Base-by-base conservation (phyloP, 35 echinoderm and acorn worm genomes). In the Apostichopus californicus region DNA sequence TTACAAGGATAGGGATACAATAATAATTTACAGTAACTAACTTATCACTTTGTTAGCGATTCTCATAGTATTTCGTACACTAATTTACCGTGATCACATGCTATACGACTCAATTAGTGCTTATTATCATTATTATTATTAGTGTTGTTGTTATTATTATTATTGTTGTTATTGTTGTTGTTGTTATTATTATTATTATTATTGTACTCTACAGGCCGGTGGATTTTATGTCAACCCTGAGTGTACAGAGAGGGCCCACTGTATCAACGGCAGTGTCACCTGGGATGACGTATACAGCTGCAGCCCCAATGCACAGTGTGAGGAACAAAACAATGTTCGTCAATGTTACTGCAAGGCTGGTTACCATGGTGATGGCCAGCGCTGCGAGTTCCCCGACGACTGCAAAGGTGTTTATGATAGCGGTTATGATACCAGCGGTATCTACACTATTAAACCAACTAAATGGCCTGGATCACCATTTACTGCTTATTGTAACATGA, bases 321-420 rank as follows among this genome's bases (percentile, higher is more conserved):
- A 25, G 24, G 24, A 25, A 25, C 24, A 20, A 15, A 15, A 83
- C 56, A 56, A 55, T 83, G 28, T 83, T 55, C 80, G 53, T 13
- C 80, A 83, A 83, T 83, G 80, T 55, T 83, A 83, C 28, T 56
- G 80, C 53, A 83, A 83, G 6, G 1, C 52, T 10, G 80, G 80
- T n/a, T 57, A 83, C 80, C 3, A 83, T 56, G 55, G 80, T 14
- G 80, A 83, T 57, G 80, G 80, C 13, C 46, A 5, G 15, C 58
- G 4, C 0, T 83, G 53, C 55, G 17, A 75, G n/a, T 6, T 20
- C 14, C 71, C 6, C 14, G 15, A 6, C 14, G 15, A 6, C 20
- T 75, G 71, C 1, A 13, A 75, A 1, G 20, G n/a, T 22, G n/a
- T 75, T 75, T 75, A 75, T 75, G 12, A 61, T 1, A 8, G 71